Evolutionary conservation across 1,140 invertebrate genomes (phyloP).

Genomic region (Anoplolepis gracilipes): DNA sequence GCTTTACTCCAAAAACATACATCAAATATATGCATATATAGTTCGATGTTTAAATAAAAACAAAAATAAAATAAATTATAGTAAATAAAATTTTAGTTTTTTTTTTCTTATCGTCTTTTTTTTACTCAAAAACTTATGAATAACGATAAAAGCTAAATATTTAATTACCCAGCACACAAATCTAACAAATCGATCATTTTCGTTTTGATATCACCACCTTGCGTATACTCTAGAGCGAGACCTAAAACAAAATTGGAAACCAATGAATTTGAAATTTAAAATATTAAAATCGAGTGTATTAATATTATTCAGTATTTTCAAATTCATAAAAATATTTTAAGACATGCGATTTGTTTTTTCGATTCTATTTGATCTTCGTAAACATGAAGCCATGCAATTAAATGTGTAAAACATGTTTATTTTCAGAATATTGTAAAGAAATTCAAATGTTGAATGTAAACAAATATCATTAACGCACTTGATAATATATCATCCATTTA

Average conservation of each 20-base stretch:
- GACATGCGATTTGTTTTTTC: too few relatives aligned
- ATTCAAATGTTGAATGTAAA: background rate
- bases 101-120: background rate
- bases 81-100: background rate
- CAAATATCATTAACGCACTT: background rate
- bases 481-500: slow-evolving; percentile 61
- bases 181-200: slow-evolving; percentile 89
- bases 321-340: too few relatives aligned
- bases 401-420: background rate
- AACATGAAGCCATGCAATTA: background rate
- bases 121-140: background rate
- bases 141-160: slow-evolving; percentile 4
- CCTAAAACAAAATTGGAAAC: slow-evolving; percentile 83
- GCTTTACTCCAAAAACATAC: slow-evolving; percentile 1
- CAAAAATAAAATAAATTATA: background rate
- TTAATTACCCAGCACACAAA: slow-evolving; percentile 86
- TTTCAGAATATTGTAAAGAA: background rate
- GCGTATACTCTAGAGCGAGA: slow-evolving; percentile 87
- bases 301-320: too few relatives aligned
- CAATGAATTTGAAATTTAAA: too few relatives aligned
- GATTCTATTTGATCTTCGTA: too few relatives aligned
- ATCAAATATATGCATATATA: background rate
- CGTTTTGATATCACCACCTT: slow-evolving; percentile 86
- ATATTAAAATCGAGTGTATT: too few relatives aligned
- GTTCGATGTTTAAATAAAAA: background rate